These are phyloP conservation scores for Melieria omissa DNA, from an alignment of 2,888 invertebrate genomes.

Conservation along the genomic window DNA sequence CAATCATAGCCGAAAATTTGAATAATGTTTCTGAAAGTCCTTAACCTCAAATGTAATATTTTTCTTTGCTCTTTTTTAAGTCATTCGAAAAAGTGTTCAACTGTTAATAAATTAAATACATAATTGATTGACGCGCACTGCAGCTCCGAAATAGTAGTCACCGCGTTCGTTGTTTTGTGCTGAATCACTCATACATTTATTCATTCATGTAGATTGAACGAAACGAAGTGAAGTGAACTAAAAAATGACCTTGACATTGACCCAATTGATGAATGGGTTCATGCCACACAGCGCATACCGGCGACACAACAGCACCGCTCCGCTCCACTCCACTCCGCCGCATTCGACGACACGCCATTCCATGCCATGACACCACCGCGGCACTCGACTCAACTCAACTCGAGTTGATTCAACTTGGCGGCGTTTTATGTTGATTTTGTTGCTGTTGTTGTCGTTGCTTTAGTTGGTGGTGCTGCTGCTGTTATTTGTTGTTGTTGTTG, in stretches of 20 bases:
- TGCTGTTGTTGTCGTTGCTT: not conserved
- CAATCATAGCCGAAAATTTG: too few relatives aligned
- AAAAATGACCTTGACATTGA: slow-evolving; percentile 57
- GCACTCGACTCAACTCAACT: slow-evolving; percentile 13
- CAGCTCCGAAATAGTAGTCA: too few relatives aligned
- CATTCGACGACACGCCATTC: not conserved
- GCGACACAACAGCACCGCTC: not conserved
- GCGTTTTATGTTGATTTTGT: not conserved
- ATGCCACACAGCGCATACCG: slow-evolving; percentile 29
- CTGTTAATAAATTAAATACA: too few relatives aligned
- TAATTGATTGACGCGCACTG: too few relatives aligned
- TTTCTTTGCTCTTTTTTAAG: too few relatives aligned
- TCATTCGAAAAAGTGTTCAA: too few relatives aligned
- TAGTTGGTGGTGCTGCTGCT: not conserved
- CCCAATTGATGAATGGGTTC: slow-evolving; percentile 54
- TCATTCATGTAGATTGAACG: not conserved
- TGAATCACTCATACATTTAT: too few relatives aligned
- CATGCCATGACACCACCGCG: not conserved
- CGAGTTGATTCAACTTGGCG: slow-evolving; percentile 16
- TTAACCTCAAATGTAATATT: too few relatives aligned
- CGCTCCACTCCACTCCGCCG: not conserved
- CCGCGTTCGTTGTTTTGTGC: too few relatives aligned
- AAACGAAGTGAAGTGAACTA: slow-evolving; percentile 39
- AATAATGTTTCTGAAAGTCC: too few relatives aligned
- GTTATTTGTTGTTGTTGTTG: slow-evolving; percentile 19